Conservation (phyloP, 2,888 invertebrate genomes). For the Podabrus alpinus region DNA sequence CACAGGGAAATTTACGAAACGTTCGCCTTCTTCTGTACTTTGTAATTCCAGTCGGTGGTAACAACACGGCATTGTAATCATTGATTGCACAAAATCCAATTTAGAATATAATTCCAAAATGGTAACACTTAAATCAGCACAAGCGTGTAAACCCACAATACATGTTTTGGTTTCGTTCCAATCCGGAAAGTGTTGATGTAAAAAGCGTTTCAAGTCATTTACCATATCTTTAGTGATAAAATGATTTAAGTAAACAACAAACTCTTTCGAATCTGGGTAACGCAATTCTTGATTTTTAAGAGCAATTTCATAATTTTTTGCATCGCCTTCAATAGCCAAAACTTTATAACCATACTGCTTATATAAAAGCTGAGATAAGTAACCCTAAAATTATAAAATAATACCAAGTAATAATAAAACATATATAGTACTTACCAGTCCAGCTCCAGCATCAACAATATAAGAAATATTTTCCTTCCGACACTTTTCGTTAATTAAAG, state of each 20-base stretch:
- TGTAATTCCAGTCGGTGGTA: slow-evolving; percentile 69
- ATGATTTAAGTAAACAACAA: slow-evolving; percentile 64
- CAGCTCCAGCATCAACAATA: slow-evolving; percentile 75
- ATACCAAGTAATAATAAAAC: neutral
- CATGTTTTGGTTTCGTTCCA: slow-evolving; percentile 46
- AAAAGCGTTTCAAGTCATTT: slow-evolving; percentile 46
- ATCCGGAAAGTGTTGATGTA: slow-evolving; percentile 38
- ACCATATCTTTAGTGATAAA: slow-evolving; percentile 61
- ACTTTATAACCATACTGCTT: slow-evolving; percentile 63
- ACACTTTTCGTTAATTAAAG: slow-evolving; percentile 60
- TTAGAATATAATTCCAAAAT: slow-evolving; percentile 68
- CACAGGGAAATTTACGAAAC: slow-evolving; percentile 70
- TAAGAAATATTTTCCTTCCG: slow-evolving; percentile 55
- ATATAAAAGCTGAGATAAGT: slow-evolving; percentile 70
- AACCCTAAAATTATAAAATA: slow-evolving; percentile 62
- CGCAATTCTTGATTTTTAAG: slow-evolving; percentile 61
- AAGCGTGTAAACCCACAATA: slow-evolving; percentile 74
- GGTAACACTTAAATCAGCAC: slow-evolving; percentile 74
- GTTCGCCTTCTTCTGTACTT: slow-evolving; percentile 36
- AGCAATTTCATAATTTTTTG: slow-evolving; percentile 61
- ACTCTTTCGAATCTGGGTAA: slow-evolving; percentile 58
- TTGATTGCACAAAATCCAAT: slow-evolving; percentile 59
- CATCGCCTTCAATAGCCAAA: slow-evolving; percentile 70
- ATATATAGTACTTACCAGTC: slow-evolving; percentile 63
- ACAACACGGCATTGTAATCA: slow-evolving; percentile 78